These are phyloP conservation scores for Brenthis hecate DNA, from an alignment of 2,888 invertebrate species.

Conservation along the genomic window DNA sequence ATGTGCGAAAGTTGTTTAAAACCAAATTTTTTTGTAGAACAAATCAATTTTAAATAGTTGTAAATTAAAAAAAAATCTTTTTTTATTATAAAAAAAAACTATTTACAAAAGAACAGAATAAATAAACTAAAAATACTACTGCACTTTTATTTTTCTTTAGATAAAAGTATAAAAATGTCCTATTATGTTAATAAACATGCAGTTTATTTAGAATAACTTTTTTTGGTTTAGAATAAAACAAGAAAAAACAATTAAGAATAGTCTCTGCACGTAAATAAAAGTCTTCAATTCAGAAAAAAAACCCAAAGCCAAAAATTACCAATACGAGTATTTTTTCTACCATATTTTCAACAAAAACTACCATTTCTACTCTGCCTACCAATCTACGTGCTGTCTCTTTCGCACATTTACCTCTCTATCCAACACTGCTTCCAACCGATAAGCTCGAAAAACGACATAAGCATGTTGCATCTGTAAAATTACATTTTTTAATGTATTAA, in stretches of 20 bases:
- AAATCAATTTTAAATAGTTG: background rate
- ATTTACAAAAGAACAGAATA: too few species aligned
- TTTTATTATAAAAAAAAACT: background rate
- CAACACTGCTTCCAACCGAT: slow-evolving; percentile 83
- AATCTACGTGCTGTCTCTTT: slow-evolving; percentile 68
- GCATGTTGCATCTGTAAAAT: slow-evolving; percentile 82
- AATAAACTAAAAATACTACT: too few species aligned
- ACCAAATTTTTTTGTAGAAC: background rate
- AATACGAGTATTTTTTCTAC: slow-evolving; percentile 4
- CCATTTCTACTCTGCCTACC: slow-evolving; percentile 32
- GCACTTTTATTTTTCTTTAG: too few species aligned
- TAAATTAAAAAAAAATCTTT: background rate
- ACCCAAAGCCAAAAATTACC: background rate
- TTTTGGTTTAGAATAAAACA: too few species aligned
- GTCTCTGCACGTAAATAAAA: background rate
- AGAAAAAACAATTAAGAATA: too few species aligned
- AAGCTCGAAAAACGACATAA: slow-evolving; percentile 82
- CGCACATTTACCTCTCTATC: slow-evolving; percentile 84
- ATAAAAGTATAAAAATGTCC: too few species aligned
- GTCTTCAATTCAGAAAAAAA: background rate
- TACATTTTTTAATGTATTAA: slow-evolving; percentile 53
- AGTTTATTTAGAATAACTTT: too few species aligned
- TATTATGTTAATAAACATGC: too few species aligned
- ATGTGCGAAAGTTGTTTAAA: slow-evolving; percentile 70
- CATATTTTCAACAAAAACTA: slow-evolving; percentile 11